Percentiles rank a stretch among this genome's conserved stretches.
These are phyloP conservation scores for Strigamia transsilvanica DNA, from an alignment of 2,888 invertebrate genomes.

Conservation along the genomic window DNA sequence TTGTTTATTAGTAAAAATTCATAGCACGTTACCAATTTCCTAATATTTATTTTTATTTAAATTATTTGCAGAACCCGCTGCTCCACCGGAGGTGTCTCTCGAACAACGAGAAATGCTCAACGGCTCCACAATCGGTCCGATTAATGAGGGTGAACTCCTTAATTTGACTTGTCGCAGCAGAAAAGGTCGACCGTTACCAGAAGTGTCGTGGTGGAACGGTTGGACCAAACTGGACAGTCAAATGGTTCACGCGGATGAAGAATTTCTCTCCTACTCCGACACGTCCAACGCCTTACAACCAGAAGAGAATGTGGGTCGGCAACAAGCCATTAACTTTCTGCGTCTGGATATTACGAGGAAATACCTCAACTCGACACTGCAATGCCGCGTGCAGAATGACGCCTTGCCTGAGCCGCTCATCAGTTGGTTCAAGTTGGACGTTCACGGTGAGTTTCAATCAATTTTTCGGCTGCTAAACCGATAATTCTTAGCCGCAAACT, in stretches of 20 bases:
- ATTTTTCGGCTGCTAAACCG: not conserved
- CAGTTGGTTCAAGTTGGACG: constrained; percentile 51
- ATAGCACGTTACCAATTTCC: too few relatives aligned
- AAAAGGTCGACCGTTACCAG: constrained; percentile 50
- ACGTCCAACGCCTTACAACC: constrained; percentile 51
- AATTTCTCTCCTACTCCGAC: not conserved
- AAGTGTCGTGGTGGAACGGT: constrained; percentile 53
- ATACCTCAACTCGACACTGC: constrained; percentile 51
- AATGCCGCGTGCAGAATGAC: constrained; percentile 53
- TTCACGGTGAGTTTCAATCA: constrained; percentile 51
- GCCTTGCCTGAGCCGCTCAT: constrained; percentile 53
- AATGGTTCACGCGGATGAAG: constrained; percentile 34
- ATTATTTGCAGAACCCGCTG: constrained; percentile 49
- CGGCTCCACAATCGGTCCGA: constrained; percentile 51
- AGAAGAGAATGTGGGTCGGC: not conserved
- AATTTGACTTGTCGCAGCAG: constrained; percentile 52
- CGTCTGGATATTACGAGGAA: constrained; percentile 56
- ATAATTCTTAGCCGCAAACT: constrained; percentile 37
- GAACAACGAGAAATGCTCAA: constrained; percentile 51
- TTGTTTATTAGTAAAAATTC: too few relatives aligned
- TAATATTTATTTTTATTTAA: not conserved
- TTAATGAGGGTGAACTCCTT: constrained; percentile 50
- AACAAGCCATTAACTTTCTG: constrained; percentile 53
- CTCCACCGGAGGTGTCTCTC: constrained; percentile 51
- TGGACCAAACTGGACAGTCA: constrained; percentile 50